Percentiles rank a stretch among this genome's conserved stretches.
Evolutionary conservation across 2,113 vertebrate genomes (phyloP).

Genomic region (Eleginops maclovinus): DNA sequence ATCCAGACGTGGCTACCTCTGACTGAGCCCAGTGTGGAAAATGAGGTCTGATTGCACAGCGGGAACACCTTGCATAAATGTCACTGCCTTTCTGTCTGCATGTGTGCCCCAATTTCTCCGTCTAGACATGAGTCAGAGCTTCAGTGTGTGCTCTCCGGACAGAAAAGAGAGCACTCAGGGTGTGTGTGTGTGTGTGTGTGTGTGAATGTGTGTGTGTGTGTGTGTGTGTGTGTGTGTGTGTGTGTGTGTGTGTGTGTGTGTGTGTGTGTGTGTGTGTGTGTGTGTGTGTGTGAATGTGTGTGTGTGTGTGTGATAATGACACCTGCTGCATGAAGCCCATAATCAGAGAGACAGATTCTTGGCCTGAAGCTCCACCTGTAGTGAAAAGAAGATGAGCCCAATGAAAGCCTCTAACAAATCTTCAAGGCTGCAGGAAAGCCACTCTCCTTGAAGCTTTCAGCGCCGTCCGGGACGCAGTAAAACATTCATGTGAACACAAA

Average conservation of each 20-base stretch:
- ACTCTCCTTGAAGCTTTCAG: conserved; percentile 21
- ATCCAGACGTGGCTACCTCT: conserved; percentile 52
- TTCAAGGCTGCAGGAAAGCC: conserved; percentile 19
- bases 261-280: too few relatives aligned
- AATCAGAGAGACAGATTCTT: conserved; percentile 51
- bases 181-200: too few relatives aligned
- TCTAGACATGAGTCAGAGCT: conserved; percentile 69
- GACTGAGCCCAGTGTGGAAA: conserved; percentile 64
- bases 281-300: too few relatives aligned
- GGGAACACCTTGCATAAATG: conserved; percentile 66
- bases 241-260: too few relatives aligned
- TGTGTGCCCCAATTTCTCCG: conserved; percentile 57
- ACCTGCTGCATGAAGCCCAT: conserved; percentile 26
- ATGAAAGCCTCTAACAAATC: conserved; percentile 43
- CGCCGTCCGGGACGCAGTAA: conserved; percentile 12
- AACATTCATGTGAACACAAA: conserved; percentile 43
- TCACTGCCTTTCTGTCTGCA: conserved; percentile 52
- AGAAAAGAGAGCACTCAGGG: not conserved
- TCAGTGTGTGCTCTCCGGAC: conserved; percentile 1
- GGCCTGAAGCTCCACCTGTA: conserved; percentile 10
- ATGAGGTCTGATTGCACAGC: conserved; percentile 78
- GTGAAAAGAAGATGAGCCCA: conserved; percentile 14
- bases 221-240: too few relatives aligned
- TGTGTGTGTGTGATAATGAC: too few relatives aligned
- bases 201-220: too few relatives aligned